A percentile compares a stretch with the other conserved stretches of the same genome.
phyloP scores from a whole-genome alignment of 2,888 invertebrate genomes.

The Chouioia cunea region DNA sequence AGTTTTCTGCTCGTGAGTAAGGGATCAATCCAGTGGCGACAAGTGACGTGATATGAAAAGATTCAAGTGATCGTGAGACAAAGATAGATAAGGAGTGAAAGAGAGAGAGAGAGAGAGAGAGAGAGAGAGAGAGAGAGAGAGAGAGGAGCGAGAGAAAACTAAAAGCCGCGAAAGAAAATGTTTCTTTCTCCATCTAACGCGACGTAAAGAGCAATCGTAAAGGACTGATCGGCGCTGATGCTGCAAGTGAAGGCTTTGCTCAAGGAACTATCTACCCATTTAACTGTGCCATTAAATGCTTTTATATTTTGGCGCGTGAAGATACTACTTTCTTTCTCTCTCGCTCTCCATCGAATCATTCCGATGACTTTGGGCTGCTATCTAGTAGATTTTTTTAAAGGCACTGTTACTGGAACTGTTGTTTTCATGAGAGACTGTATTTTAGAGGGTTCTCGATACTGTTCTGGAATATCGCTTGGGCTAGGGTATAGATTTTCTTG shows the following conservation, averaged over 20 bases:
- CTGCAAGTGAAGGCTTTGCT: slow-evolving; percentile 33
- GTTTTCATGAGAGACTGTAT: background rate
- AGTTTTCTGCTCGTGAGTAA: too few relatives aligned
- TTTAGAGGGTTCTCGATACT: slow-evolving; percentile 1
- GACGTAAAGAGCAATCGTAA: background rate
- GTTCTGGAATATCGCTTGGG: too few relatives aligned
- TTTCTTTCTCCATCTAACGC: background rate
- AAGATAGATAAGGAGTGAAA: background rate
- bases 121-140: slow-evolving; percentile 12
- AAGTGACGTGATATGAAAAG: slow-evolving; percentile 37
- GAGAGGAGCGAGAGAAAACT: slow-evolving; percentile 17
- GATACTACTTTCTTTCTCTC: slow-evolving; percentile 4
- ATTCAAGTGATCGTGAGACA: slow-evolving; percentile 2
- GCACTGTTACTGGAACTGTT: background rate
- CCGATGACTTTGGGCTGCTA: slow-evolving; percentile 10
- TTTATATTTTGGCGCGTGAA: slow-evolving; percentile 26
- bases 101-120: background rate
- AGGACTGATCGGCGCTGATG: slow-evolving; percentile 30
- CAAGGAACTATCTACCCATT: slow-evolving; percentile 29
- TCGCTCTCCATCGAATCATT: slow-evolving; percentile 10
- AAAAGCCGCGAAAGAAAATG: background rate
- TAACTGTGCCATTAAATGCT: slow-evolving; percentile 37
- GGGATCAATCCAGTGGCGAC: slow-evolving; percentile 1
- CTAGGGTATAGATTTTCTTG: too few relatives aligned
- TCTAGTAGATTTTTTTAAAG: slow-evolving; percentile 21